Evolutionary conservation across 2,888 invertebrate genomes (phyloP).

Genomic region (Epistrophe eligans): DNA sequence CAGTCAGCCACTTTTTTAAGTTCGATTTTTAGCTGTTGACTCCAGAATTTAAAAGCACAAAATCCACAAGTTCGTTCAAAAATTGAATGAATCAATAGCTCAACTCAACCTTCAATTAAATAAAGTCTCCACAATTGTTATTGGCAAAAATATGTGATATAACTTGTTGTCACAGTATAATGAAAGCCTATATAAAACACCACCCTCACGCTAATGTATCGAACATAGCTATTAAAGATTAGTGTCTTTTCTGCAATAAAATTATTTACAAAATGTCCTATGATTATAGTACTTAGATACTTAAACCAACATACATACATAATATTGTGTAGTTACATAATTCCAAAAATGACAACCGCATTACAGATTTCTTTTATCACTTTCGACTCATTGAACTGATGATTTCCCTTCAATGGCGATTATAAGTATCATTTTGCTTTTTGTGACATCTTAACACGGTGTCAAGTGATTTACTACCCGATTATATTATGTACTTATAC

Average conservation of each 20-base stretch:
- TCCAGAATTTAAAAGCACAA: no score
- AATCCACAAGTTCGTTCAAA: no score
- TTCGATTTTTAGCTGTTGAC: no score
- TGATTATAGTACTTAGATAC: background rate
- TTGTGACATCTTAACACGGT: conserved; percentile 55
- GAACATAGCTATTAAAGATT: background rate
- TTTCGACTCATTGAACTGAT: conserved; percentile 56
- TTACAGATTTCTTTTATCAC: conserved; percentile 36
- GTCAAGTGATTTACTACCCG: conserved; percentile 58
- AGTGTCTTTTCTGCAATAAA: conserved; percentile 19
- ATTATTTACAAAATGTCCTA: background rate
- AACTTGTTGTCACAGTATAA: background rate
- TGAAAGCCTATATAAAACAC: background rate
- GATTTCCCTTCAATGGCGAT: conserved; percentile 36
- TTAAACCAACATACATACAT: background rate
- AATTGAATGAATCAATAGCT: no score
- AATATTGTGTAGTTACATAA: background rate
- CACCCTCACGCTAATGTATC: background rate
- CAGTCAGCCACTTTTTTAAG: no score
- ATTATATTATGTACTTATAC: conserved; percentile 18
- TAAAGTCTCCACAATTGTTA: no score
- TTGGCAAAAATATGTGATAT: no score
- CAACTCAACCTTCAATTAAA: no score
- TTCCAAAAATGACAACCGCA: conserved; percentile 9
- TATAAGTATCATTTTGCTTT: conserved; percentile 45